Evolutionary conservation across 1,140 invertebrate species (phyloP).

Genomic region (Pentalonia nigronervosa): DNA sequence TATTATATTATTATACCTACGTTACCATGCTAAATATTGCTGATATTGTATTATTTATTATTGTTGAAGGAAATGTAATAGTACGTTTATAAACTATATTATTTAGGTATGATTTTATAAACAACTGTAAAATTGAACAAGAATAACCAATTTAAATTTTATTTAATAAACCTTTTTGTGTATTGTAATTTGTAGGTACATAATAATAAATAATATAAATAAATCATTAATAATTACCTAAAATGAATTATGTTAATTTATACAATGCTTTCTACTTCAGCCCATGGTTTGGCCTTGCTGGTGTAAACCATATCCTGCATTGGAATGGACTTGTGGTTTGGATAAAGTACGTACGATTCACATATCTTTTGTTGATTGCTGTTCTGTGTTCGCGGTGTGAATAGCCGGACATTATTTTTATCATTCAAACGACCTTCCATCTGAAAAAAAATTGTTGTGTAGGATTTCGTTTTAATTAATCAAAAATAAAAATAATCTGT

Average conservation of each 20-base stretch:
- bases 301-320: conserved; percentile 45
- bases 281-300: not conserved
- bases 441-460: conserved; percentile 9
- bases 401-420: conserved; percentile 16
- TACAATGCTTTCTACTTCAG: conserved; percentile 50
- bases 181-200: not conserved
- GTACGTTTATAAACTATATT: not conserved
- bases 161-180: not conserved
- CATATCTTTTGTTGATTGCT: conserved; percentile 28
- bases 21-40: not conserved
- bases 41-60: not conserved
- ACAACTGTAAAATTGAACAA: not conserved
- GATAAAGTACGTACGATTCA: conserved; percentile 22
- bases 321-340: conserved; percentile 32
- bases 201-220: not conserved
- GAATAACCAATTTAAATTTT: not conserved
- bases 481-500: not conserved
- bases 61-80: not conserved
- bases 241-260: not conserved
- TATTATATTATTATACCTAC: not conserved
- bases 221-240: conserved; percentile 10
- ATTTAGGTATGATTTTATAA: not conserved
- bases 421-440: not conserved
- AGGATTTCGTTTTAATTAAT: not conserved
- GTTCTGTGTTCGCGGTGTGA: not conserved